phyloP scores from a whole-genome alignment of 2,113 vertebrate species.

The Helogale parvula region DNA sequence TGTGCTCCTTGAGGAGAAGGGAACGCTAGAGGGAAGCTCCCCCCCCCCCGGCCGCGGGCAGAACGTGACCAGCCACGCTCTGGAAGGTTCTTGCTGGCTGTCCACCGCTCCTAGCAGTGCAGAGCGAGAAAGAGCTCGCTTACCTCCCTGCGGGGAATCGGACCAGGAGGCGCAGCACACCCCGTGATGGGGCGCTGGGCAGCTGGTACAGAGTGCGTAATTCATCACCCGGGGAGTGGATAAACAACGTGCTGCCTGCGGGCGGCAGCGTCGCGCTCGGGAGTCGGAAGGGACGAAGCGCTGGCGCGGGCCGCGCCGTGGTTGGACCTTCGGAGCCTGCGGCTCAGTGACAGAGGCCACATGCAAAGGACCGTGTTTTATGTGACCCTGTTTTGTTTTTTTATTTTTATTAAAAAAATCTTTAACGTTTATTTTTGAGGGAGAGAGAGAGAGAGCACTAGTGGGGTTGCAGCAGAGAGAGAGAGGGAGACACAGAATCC shows the following conservation, averaged over 20 bases:
- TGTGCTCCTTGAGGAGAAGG: neutral
- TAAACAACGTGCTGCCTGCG: neutral
- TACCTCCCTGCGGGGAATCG: neutral
- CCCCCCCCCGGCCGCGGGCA: rapidly evolving
- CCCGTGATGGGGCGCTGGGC: neutral
- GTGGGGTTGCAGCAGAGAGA: too few species aligned
- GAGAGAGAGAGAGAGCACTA: too few species aligned
- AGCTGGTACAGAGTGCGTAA: neutral
- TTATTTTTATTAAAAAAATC: too few species aligned
- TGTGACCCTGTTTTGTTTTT: too few species aligned
- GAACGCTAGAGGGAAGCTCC: neutral
- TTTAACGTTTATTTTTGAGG: too few species aligned
- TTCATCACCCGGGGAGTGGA: neutral
- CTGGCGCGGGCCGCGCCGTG: rapidly evolving
- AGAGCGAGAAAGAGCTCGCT: neutral
- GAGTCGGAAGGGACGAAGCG: neutral
- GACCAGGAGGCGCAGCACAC: too few species aligned
- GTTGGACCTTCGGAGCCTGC: neutral
- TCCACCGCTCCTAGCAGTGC: neutral
- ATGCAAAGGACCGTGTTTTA: neutral
- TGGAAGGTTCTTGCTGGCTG: neutral
- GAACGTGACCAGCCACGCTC: neutral
- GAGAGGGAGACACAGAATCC: too few species aligned
- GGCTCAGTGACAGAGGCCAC: neutral
- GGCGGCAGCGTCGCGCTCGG: neutral